Percentiles rank a stretch among this genome's conserved stretches.
Evolutionary conservation across 2,113 vertebrate species (phyloP).

Genomic region (Dicentrarchus labrax): DNA sequence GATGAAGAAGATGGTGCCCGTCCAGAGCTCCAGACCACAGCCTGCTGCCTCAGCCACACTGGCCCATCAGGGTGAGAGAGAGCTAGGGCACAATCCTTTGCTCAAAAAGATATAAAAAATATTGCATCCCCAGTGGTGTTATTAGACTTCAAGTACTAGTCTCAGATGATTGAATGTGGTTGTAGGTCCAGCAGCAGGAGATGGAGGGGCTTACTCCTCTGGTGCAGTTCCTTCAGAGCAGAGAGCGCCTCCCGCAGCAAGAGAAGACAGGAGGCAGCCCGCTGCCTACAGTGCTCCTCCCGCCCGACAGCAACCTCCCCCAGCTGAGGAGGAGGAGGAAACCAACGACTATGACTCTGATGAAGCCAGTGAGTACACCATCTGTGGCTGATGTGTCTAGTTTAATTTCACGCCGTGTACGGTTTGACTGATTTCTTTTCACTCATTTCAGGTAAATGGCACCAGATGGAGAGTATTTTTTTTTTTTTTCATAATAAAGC

Average conservation of each 20-base stretch:
- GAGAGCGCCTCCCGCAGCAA: slow-evolving; percentile 74
- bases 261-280: slow-evolving; percentile 87
- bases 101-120: background rate
- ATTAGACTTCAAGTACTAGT: background rate
- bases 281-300: slow-evolving; percentile 64
- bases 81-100: background rate
- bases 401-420: slow-evolving; percentile 36
- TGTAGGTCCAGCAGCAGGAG: slow-evolving; percentile 61
- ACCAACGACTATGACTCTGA: slow-evolving; percentile 97
- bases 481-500: background rate
- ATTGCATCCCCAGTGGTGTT: background rate
- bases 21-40: slow-evolving; percentile 83
- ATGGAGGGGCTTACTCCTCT: slow-evolving; percentile 72
- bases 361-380: slow-evolving; percentile 91
- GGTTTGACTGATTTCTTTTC: slow-evolving; percentile 15
- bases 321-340: slow-evolving; percentile 90
- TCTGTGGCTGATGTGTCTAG: slow-evolving; percentile 41
- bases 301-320: slow-evolving; percentile 80
- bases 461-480: background rate
- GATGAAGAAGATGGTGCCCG: slow-evolving; percentile 85
- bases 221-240: slow-evolving; percentile 79
- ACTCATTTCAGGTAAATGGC: slow-evolving; percentile 22
- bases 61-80: slow-evolving; percentile 84
- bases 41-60: slow-evolving; percentile 45
- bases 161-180: slow-evolving; percentile 38